Conservation (phyloP, 2,888 invertebrate genomes). For the Altica lythri region DNA sequence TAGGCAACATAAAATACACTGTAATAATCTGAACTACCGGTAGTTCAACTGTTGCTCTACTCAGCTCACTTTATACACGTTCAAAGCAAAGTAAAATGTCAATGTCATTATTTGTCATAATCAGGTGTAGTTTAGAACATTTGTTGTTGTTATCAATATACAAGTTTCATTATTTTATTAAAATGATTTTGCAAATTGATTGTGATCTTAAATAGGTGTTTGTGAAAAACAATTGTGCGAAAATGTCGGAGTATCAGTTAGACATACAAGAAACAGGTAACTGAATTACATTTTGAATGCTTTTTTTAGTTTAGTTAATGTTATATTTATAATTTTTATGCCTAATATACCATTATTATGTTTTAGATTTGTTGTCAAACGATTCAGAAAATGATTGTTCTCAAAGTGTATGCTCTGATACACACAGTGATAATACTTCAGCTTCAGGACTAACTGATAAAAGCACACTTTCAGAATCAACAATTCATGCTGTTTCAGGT, state of each 20-base stretch:
- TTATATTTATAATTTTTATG: no score
- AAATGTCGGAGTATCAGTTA: slow-evolving; percentile 36
- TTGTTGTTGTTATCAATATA: slow-evolving; percentile 5
- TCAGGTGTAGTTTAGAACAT: background rate
- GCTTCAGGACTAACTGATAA: slow-evolving; percentile 53
- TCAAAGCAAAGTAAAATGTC: background rate
- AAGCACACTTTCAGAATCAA: slow-evolving; percentile 50
- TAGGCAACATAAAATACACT: no score
- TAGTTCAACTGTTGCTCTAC: no score
- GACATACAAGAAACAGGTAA: slow-evolving; percentile 37
- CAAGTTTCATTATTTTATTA: background rate
- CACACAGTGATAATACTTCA: slow-evolving; percentile 55
- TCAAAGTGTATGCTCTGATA: slow-evolving; percentile 56
- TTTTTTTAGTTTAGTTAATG: no score
- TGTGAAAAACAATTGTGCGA: slow-evolving; percentile 5
- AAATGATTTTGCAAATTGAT: slow-evolving; percentile 6
- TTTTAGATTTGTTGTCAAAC: slow-evolving; percentile 44
- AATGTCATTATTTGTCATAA: background rate
- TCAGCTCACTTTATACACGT: no score
- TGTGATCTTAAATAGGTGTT: slow-evolving; percentile 1
- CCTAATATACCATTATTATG: slow-evolving; percentile 5
- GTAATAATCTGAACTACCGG: background rate
- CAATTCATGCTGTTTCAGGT: slow-evolving; percentile 48
- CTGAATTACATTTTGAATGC: no score
- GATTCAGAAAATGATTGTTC: slow-evolving; percentile 56